Evolutionary conservation across 2,113 vertebrate genomes (phyloP), one percentile per base, ranked within the genome.

Genomic region (Lagopus muta): DNA sequence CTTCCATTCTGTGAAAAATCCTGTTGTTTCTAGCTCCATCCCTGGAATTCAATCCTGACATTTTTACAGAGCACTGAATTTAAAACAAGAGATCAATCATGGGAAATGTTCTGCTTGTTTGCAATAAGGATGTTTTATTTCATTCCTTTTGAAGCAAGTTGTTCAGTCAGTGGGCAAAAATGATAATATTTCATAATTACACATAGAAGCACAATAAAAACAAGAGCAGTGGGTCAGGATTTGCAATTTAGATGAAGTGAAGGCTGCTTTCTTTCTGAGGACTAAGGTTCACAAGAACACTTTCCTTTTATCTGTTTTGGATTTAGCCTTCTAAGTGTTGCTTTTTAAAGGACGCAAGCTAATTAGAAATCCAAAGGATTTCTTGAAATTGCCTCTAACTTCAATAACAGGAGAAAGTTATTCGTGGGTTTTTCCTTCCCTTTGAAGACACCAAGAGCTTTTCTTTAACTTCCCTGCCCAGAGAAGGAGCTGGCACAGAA

Each of bases 321-420:
- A 48, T 88, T 82, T 34, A 86, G 27, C 11, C 7, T 92, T 88
- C 65, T 36, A 32, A 30, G 10, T 36, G 32, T 2, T 30, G 57
- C 24, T 70, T 93, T 88, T 55, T 70, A 90, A 92, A 87, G 73
- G 58, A 87, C 45, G 48, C 7, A 4, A 86, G 70, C 40, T 92
- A 93, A 95, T 91, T 58, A 86, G 24, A 69, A 94, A 71, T 45
- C 5, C 73, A 48, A 79, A 52, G 78, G 55, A 54, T 25, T 82
- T 64, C 58, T 27, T 74, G 55, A 66, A 89, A 84, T 34, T 91
- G 25, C 50, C 91, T 90, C 72, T 1, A 1, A 60, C 57, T 83
- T 85, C 65, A 77, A 22, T 82, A 80, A 85, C 38, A 15, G 11
- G 84, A 45, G 22, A 95, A 38, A n/a, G 47, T 90, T 95, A 72